Conservation (phyloP, 1,140 invertebrate species). For the Cherax destructor region DNA sequence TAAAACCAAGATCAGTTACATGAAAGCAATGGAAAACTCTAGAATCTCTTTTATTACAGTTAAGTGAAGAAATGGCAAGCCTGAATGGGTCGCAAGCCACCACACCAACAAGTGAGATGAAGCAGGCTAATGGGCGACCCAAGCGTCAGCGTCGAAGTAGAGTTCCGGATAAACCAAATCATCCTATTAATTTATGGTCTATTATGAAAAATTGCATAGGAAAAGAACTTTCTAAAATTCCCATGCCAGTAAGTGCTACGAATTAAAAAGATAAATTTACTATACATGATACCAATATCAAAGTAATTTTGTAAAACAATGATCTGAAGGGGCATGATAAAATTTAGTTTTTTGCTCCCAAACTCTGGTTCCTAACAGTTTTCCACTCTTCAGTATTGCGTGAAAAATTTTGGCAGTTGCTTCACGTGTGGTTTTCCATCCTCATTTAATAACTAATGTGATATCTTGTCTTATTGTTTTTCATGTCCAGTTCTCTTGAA, state of each 20-base stretch:
- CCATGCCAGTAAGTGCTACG: conserved; percentile 88
- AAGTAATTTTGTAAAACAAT: too few species aligned
- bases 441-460: too few species aligned
- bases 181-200: conserved; percentile 97
- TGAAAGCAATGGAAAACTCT: background rate
- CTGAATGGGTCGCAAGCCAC: conserved; percentile 70
- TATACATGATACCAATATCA: too few species aligned
- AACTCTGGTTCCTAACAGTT: too few species aligned
- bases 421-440: too few species aligned
- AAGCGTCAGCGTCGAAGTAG: conserved; percentile 80
- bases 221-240: conserved; percentile 99
- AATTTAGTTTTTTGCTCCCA: too few species aligned
- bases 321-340: too few species aligned
- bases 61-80: conserved; percentile 71
- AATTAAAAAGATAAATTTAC: too few species aligned
- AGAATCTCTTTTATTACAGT: conserved; percentile 31
- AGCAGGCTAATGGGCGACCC: conserved; percentile 51
- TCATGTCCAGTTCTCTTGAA: too few species aligned
- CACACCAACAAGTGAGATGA: conserved; percentile 52
- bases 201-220: conserved; percentile 99
- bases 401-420: too few species aligned
- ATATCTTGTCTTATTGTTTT: too few species aligned
- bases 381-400: too few species aligned
- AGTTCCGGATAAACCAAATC: conserved; percentile 96
- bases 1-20: background rate